Evolutionary conservation across 2,797 vertebrate genomes (phyloP).

Genomic region (Bucorvus abyssinicus): DNA sequence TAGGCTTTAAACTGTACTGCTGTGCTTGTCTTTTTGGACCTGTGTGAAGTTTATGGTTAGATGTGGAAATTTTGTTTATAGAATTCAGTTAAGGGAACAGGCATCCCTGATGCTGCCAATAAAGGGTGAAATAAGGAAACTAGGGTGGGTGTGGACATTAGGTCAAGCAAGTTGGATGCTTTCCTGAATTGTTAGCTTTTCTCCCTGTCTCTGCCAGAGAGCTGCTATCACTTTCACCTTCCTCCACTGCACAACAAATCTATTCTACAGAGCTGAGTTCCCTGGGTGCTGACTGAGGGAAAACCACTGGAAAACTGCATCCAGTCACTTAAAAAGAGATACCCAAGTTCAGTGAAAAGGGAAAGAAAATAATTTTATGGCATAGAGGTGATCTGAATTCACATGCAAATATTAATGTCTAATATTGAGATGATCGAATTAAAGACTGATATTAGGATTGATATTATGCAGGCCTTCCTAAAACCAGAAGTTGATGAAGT

Average conservation of each 20-base stretch:
- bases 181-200: background rate
- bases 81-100: background rate
- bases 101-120: background rate
- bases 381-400: background rate
- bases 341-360: background rate
- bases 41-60: background rate
- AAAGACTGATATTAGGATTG: background rate
- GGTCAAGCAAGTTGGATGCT: background rate
- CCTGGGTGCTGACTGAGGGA: background rate
- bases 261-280: background rate
- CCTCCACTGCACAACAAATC: background rate
- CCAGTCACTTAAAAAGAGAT: background rate
- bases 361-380: background rate
- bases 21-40: background rate
- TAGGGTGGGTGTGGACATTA: rapidly evolving
- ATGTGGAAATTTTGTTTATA: background rate
- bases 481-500: background rate
- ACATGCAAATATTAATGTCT: background rate
- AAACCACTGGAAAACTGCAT: background rate
- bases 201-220: background rate
- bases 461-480: background rate
- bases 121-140: background rate
- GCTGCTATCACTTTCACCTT: background rate
- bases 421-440: background rate
- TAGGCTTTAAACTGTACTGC: background rate